Conservation (phyloP, 1,140 invertebrate genomes). For the Drosophila pallidifrons region DNA sequence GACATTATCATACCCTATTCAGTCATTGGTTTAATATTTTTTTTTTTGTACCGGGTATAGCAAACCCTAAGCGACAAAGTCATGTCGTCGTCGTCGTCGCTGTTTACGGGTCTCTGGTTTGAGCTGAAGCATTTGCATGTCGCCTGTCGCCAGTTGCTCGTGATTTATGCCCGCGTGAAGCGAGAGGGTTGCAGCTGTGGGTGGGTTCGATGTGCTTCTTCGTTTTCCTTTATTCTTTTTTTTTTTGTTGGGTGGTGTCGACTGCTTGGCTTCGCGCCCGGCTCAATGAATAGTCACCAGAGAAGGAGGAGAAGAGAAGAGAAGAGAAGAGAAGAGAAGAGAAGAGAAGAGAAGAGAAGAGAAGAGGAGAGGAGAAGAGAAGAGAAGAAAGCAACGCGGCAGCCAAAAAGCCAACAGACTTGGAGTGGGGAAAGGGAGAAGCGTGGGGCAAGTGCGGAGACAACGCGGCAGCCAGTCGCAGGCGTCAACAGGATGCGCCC, state of each 20-base stretch:
- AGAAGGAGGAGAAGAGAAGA: too few species aligned
- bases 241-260: not conserved
- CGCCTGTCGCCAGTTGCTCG: slow-evolving; percentile 52
- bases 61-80: slow-evolving; percentile 46
- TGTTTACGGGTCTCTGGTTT: slow-evolving; percentile 1
- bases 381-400: slow-evolving; percentile 45
- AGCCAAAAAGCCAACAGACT: slow-evolving; percentile 63
- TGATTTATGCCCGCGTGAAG: slow-evolving; percentile 65
- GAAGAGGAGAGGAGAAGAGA: slow-evolving; percentile 11
- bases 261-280: slow-evolving; percentile 2
- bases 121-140: slow-evolving; percentile 53
- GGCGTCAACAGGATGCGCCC: slow-evolving; percentile 76
- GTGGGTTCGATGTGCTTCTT: not conserved
- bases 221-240: too few species aligned
- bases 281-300: slow-evolving; percentile 56
- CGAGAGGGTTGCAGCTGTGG: slow-evolving; percentile 67
- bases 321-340: slow-evolving; percentile 12
- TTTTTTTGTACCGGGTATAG: not conserved
- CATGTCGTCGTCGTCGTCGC: slow-evolving; percentile 25
- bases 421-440: too few species aligned
- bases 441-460: slow-evolving; percentile 2
- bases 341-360: slow-evolving; percentile 18
- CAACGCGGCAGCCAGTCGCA: slow-evolving; percentile 62
- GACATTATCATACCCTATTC: too few species aligned
- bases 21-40: too few species aligned